Conservation (phyloP, 2,797 vertebrate species). For the Loris lydekkerianus region DNA sequence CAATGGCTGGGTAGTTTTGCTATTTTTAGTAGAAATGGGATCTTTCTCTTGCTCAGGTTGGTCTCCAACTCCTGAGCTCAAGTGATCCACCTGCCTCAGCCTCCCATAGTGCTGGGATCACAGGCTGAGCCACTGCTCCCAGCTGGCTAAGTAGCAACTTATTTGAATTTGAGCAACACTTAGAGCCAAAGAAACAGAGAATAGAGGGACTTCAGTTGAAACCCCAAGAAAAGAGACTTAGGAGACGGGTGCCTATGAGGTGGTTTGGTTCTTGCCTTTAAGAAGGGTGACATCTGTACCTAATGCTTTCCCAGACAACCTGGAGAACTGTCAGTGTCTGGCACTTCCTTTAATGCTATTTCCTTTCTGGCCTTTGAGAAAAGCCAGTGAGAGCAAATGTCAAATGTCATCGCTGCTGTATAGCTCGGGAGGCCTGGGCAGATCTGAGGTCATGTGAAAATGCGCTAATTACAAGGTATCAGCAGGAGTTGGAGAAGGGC, state of each 20-base stretch:
- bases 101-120: no score
- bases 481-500: background rate
- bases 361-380: slow-evolving; percentile 39
- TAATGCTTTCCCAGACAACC: background rate
- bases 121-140: no score
- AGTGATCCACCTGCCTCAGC: no score
- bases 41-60: no score
- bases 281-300: background rate
- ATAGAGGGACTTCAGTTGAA: background rate
- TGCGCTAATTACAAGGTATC: background rate
- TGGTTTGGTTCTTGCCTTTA: background rate
- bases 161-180: slow-evolving; percentile 10
- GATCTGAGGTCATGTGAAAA: background rate
- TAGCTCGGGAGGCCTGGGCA: background rate
- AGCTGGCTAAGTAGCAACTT: background rate
- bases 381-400: background rate
- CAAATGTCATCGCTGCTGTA: background rate
- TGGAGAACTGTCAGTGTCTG: background rate
- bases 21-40: no score
- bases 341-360: background rate
- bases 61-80: no score
- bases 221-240: background rate
- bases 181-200: slow-evolving; percentile 40
- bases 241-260: background rate
- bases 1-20: no score